Base-by-base conservation (phyloP, 1,140 invertebrate genomes). In the Zelostemma sp. region DNA sequence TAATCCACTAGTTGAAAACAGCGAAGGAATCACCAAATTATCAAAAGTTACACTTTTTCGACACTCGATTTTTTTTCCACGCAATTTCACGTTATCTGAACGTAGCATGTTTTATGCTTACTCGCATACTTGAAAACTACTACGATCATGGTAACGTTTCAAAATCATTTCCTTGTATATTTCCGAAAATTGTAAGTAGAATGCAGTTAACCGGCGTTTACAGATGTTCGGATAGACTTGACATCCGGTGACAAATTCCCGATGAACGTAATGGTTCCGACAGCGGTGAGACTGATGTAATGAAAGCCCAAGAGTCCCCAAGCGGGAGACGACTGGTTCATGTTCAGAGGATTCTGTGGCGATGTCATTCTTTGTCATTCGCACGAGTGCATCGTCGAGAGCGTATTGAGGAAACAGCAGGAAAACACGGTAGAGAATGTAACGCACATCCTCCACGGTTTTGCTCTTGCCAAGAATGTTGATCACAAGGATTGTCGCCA, bases 301-400 rank as follows among this genome's bases (percentile, higher is more conserved):
- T 91, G 89, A 0, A 82, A 83, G 15, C 80, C 79, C 6, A 90
- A 60, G 9, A 91, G 83, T 28, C 87, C 78, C 73, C 87, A 88
- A 8, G 75, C 67, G 12, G 91, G 68, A 0, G 90, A 90, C 51
- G 88, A 87, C 49, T 86, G 85, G 72, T 91, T 91, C 1, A 90
- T 90, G 68, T 91, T 72, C 74, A 3, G 91, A 79, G 15, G 91
- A 61, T 49, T 86, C 62, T 0, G 83, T 84, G 1, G 85, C 86
- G 76, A 91, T 90, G 17, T 89, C 89, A 78, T 91, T 91, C 69
- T 86, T 90, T 31, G 89, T 89, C 51, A 91, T 87, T 71, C 90
- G 86, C 0, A 91, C 74, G 1, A 91, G 75, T 1, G 87, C 90
- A 73, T 91, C 90, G 8, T 87, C 90, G 0, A 91, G 72, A 0